Evolutionary conservation across 1,140 invertebrate genomes (phyloP).

Genomic region (Chrysomallon squamiferum): DNA sequence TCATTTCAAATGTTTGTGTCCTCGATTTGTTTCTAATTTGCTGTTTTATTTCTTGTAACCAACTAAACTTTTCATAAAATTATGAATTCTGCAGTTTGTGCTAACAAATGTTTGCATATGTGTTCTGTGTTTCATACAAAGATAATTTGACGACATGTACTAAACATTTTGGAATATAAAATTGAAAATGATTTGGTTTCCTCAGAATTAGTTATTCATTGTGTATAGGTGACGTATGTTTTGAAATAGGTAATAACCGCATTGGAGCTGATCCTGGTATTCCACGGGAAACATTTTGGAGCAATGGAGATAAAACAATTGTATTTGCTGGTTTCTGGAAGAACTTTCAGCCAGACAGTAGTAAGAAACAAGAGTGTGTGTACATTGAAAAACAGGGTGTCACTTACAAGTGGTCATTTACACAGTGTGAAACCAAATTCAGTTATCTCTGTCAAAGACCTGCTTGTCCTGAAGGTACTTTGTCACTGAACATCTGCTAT

Average conservation of each 20-base stretch:
- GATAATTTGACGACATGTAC: too few relatives aligned
- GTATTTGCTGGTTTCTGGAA: conserved; percentile 33
- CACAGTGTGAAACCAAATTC: conserved; percentile 27
- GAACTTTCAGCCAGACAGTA: conserved; percentile 21
- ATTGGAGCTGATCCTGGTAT: neutral
- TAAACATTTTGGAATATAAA: too few relatives aligned
- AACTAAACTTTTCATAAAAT: too few relatives aligned
- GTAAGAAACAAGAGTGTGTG: conserved; percentile 18
- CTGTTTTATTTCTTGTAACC: too few relatives aligned
- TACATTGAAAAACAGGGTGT: neutral
- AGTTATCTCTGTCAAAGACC: conserved; percentile 30
- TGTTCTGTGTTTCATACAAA: too few relatives aligned
- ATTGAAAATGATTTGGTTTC: too few relatives aligned
- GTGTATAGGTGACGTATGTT: too few relatives aligned
- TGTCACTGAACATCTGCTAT: neutral
- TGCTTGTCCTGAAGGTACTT: conserved; percentile 29
- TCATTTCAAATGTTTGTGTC: too few relatives aligned
- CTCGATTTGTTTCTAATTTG: too few relatives aligned
- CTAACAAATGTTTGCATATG: too few relatives aligned
- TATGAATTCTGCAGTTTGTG: too few relatives aligned
- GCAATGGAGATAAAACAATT: conserved; percentile 14
- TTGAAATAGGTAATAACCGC: conserved; percentile 12
- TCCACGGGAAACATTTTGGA: conserved; percentile 14
- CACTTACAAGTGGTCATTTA: conserved; percentile 18
- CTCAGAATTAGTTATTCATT: too few relatives aligned